Percentiles rank a stretch among this genome's conserved stretches.
phyloP scores from a whole-genome alignment of 2,113 vertebrate species.

The Capra hircus region DNA sequence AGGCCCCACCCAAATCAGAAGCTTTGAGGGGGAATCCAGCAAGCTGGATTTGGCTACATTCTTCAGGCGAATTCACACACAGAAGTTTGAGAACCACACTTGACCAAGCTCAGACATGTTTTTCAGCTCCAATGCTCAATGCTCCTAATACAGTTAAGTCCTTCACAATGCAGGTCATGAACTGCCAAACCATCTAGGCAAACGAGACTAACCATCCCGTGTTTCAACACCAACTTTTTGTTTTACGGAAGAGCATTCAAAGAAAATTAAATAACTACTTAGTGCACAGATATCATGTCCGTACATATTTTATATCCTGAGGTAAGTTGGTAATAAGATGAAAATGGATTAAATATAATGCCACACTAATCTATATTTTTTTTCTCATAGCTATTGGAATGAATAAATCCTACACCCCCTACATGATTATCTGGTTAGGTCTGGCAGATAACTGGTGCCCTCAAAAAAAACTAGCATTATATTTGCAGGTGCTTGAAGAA shows the following conservation, averaged over 20 bases:
- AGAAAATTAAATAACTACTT: neutral
- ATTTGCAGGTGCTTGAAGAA: neutral
- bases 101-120: neutral
- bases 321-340: slow-evolving; percentile 3
- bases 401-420: neutral
- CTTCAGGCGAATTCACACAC: neutral
- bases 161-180: neutral
- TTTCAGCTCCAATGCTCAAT: neutral
- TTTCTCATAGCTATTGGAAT: slow-evolving; percentile 14
- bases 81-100: neutral
- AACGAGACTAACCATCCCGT: neutral
- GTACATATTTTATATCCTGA: neutral
- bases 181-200: neutral
- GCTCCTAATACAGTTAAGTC: neutral
- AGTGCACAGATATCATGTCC: neutral
- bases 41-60: neutral
- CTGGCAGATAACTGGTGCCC: neutral
- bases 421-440: neutral
- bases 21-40: accelerated
- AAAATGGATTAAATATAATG: slow-evolving; percentile 42
- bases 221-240: neutral
- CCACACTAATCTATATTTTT: neutral
- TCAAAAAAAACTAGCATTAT: neutral
- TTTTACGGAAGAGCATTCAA: slow-evolving; percentile 2
- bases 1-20: neutral